phyloP scores from a whole-genome alignment of 1,140 invertebrate species.

The Platorchestia sp. region DNA sequence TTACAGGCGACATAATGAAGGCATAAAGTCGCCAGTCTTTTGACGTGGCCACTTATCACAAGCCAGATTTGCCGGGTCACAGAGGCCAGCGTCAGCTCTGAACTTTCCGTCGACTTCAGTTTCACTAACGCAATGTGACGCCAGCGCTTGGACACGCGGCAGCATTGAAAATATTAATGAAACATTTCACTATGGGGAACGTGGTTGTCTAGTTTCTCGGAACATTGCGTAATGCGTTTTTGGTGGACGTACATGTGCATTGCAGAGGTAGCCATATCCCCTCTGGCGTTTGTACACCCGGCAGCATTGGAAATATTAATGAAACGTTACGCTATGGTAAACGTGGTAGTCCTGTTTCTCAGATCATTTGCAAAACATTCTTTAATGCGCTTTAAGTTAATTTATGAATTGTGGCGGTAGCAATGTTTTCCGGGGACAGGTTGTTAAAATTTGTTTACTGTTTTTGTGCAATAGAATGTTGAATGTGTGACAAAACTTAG shows the following conservation, averaged over 20 bases:
- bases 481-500: too few relatives aligned
- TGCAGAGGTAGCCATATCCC: too few relatives aligned
- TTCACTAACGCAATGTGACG: background rate
- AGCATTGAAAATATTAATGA: background rate
- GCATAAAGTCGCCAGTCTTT: background rate
- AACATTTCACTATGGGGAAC: background rate
- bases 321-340: background rate
- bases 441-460: too few relatives aligned
- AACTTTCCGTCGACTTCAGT: background rate
- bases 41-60: constrained; percentile 14
- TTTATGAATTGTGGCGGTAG: too few relatives aligned
- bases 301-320: background rate
- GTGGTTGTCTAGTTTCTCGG: too few relatives aligned
- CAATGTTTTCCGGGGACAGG: too few relatives aligned
- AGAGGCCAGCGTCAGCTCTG: background rate
- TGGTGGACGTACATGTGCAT: too few relatives aligned
- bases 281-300: background rate
- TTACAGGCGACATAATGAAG: constrained; percentile 26
- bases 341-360: too few relatives aligned
- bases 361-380: too few relatives aligned
- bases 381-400: too few relatives aligned
- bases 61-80: background rate
- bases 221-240: too few relatives aligned
- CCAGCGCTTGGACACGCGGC: background rate
- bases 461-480: too few relatives aligned